phyloP scores from a whole-genome alignment of 2,888 invertebrate genomes.

The Mystacides longicornis region DNA sequence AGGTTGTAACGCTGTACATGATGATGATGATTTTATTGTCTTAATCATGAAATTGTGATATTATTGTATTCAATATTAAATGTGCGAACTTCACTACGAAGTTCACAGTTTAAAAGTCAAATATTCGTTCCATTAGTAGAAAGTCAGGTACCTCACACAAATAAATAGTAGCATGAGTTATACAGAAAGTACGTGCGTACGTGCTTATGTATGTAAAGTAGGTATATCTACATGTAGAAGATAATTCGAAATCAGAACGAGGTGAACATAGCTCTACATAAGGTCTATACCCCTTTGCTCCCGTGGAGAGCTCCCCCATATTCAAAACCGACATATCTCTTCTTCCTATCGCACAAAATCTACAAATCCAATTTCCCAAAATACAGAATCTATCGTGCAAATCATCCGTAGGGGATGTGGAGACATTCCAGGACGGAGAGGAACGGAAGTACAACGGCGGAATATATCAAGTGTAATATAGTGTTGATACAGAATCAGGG shows the following conservation, averaged over 20 bases:
- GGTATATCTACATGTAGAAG: constrained; percentile 4
- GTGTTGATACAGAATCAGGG: neutral
- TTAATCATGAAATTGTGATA: no score
- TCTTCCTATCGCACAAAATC: constrained; percentile 44
- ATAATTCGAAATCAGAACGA: neutral
- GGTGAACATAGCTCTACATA: neutral
- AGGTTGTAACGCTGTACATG: no score
- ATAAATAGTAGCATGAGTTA: no score
- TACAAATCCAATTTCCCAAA: constrained; percentile 54
- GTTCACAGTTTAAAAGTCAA: no score
- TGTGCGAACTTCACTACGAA: no score
- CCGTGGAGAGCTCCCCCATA: constrained; percentile 10
- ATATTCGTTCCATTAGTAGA: no score
- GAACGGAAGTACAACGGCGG: constrained; percentile 3
- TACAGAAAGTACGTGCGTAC: no score
- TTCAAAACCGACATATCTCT: constrained; percentile 29
- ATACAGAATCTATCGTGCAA: constrained; percentile 51
- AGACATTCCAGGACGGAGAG: constrained; percentile 10
- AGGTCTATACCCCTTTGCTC: constrained; percentile 26
- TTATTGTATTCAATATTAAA: no score
- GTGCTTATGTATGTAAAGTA: no score
- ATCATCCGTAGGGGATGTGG: constrained; percentile 38
- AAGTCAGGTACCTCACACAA: no score
- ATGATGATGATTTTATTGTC: no score
- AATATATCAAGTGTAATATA: constrained; percentile 7